Evolutionary conservation across 2,888 invertebrate genomes (phyloP), one percentile per base, ranked within the genome.

Genomic region (Leucophenga montana): DNA sequence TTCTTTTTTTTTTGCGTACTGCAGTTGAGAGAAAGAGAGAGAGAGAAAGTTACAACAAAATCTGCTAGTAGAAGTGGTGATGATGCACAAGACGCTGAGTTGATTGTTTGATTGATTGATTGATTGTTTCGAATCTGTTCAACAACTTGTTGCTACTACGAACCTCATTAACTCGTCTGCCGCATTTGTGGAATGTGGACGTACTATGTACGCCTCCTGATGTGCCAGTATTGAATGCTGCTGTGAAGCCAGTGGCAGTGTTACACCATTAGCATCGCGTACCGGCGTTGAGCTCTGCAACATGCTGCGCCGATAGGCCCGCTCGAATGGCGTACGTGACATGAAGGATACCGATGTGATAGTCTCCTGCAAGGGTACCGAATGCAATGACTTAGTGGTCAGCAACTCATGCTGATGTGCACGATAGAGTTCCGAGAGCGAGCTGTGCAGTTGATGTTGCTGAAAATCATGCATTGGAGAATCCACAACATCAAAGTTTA

Each of bases 321-420:
- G 82, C 71, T 89, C 88, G 66, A 89, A 89, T n/a, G 87, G 87
- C 39, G 87, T 87, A 11, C 88, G 80, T n/a, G 87, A 86, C 86
- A 88, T 87, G 39, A 88, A 83, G 9, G 86, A 81, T 8, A 80
- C 73, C 33, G 80, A 80, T 31, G 78, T 62, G 8, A 68, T 68
- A 0, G 68, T 20, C 48, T 59, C 61, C 16, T n/a, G 61, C 27
- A 62, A 6, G n/a, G 54, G 14, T 13, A 44, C 16, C 31, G 68
- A 61, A 68, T 68, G 62, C 22, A 61, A 61, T 16, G 62, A 64
- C 18, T 64, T 64, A 0, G 62, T 64, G 1, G 62, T 48, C 22
- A 64, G 11, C 11, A 64, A 27, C 44, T 64, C 62, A 20, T 64
- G 62, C 48, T 64, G 62, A 22, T 64, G 62, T 80, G 14, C 82